Evolutionary conservation across 2,888 invertebrate genomes (phyloP).

Genomic region (Dryococelus australis): DNA sequence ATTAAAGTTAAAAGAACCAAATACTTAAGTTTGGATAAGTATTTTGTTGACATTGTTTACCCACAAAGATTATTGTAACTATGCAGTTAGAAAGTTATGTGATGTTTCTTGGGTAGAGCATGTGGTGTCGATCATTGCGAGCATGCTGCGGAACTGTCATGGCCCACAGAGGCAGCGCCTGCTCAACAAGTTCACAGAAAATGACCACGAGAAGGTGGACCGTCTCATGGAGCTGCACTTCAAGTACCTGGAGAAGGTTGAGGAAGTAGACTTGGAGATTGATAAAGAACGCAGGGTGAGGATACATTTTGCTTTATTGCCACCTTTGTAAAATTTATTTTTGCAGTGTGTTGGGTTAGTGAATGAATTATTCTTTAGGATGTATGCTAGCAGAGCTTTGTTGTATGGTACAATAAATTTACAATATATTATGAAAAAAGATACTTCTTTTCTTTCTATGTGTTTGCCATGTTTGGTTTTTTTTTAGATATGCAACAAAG

Average conservation of each 20-base stretch:
- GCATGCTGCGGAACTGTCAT: slow-evolving; percentile 91
- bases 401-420: too few species aligned
- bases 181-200: slow-evolving; percentile 95
- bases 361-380: not conserved
- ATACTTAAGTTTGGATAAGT: too few species aligned
- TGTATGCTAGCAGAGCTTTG: not conserved
- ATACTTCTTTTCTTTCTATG: too few species aligned
- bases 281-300: slow-evolving; percentile 58
- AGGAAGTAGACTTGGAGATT: slow-evolving; percentile 80
- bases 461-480: too few species aligned
- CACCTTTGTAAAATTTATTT: not conserved
- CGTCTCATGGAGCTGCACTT: slow-evolving; percentile 95
- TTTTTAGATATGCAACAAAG: too few species aligned
- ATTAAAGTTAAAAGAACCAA: too few species aligned
- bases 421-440: too few species aligned
- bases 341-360: not conserved
- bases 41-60: too few species aligned
- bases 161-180: slow-evolving; percentile 90
- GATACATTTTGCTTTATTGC: not conserved
- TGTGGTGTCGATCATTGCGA: slow-evolving; percentile 90
- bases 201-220: slow-evolving; percentile 98
- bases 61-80: too few species aligned
- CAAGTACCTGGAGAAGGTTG: slow-evolving; percentile 94
- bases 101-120: slow-evolving; percentile 69
- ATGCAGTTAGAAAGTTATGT: too few species aligned